These are phyloP conservation scores for Neostethus bicornis DNA, from an alignment of 2,797 vertebrate species.

Conservation along the genomic window DNA sequence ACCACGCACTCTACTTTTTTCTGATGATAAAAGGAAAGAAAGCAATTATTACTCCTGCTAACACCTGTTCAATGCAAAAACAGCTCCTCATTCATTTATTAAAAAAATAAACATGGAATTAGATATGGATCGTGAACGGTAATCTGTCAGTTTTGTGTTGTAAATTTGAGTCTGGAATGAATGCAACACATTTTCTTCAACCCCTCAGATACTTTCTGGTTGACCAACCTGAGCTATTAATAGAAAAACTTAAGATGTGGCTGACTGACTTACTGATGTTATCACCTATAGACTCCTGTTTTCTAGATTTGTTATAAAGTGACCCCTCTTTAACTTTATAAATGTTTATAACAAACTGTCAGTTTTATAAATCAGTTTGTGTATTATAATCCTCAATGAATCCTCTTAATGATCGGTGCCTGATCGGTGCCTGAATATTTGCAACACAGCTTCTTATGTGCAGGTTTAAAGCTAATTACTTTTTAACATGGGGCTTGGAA, in stretches of 20 bases:
- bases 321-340: neutral
- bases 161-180: neutral
- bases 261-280: conserved; percentile 25
- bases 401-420: too few relatives aligned
- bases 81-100: conserved; percentile 39
- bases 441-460: too few relatives aligned
- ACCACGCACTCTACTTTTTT: conserved; percentile 10
- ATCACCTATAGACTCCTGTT: conserved; percentile 11
- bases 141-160: neutral
- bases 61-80: conserved; percentile 9
- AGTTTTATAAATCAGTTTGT: too few relatives aligned
- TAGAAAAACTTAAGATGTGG: conserved; percentile 52
- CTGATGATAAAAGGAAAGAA: neutral
- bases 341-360: neutral
- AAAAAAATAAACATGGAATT: conserved; percentile 20
- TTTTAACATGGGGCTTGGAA: too few relatives aligned
- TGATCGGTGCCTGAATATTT: too few relatives aligned
- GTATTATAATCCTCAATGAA: too few relatives aligned
- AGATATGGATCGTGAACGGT: conserved; percentile 8
- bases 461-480: too few relatives aligned
- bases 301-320: conserved; percentile 3
- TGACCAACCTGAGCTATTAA: conserved; percentile 33
- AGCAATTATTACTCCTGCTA: conserved; percentile 3
- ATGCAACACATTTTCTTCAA: conserved; percentile 9
- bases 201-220: neutral